Conservation (phyloP, 2,888 invertebrate genomes). For the Noctua janthina region DNA sequence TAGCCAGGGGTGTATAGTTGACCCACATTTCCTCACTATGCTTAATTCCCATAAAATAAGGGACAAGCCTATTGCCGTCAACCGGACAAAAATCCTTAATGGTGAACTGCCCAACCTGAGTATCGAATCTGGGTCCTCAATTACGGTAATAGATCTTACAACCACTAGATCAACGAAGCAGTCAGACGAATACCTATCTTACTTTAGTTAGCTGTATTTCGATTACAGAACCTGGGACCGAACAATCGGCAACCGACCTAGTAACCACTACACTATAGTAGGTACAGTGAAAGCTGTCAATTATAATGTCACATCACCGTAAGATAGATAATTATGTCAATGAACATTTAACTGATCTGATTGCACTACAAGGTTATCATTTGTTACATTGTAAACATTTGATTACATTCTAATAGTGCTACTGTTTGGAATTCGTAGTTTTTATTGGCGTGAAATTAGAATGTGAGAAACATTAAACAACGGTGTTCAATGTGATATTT, state of each 20-base stretch:
- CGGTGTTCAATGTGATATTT: neutral
- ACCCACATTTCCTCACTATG: neutral
- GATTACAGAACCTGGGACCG: neutral
- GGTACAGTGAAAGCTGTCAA: constrained; percentile 9
- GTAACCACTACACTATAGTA: neutral
- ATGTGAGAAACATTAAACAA: neutral
- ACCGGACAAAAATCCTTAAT: neutral
- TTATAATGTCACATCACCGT: neutral
- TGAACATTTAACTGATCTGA: constrained; percentile 14
- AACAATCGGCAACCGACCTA: neutral
- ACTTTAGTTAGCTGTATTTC: neutral
- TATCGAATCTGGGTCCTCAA: neutral
- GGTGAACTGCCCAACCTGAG: neutral
- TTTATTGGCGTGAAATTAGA: neutral
- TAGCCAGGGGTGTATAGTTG: neutral
- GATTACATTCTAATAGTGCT: constrained; percentile 30
- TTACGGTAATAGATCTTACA: neutral
- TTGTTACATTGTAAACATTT: constrained; percentile 43
- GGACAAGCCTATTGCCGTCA: neutral
- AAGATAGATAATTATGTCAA: constrained; percentile 3
- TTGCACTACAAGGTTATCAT: constrained; percentile 22
- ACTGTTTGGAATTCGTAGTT: neutral
- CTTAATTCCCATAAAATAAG: neutral
- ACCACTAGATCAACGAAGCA: neutral
- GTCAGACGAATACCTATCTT: neutral